phyloP scores from a whole-genome alignment of 2,113 vertebrate species.

The Ptyas mucosa region DNA sequence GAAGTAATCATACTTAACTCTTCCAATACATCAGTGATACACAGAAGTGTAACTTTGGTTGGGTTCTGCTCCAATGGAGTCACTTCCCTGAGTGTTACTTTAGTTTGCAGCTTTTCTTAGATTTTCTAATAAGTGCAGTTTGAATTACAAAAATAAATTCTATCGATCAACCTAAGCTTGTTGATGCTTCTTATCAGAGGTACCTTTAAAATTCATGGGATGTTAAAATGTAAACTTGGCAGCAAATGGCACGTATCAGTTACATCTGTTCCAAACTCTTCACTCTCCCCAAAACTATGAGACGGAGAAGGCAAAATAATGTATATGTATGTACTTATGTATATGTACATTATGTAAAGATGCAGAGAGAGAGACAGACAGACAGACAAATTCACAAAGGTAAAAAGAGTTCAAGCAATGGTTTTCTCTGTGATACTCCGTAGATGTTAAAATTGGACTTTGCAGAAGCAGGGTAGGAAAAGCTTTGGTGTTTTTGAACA shows the following conservation, averaged over 20 bases:
- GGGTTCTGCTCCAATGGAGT: neutral
- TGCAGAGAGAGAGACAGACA: too few species aligned
- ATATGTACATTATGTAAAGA: too few species aligned
- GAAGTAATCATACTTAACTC: neutral
- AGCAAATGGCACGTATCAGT: neutral
- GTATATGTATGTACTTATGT: neutral
- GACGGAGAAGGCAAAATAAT: neutral
- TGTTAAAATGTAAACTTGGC: neutral
- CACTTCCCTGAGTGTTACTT: neutral
- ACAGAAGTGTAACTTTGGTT: neutral
- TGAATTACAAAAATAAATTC: neutral
- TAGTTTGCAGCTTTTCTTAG: neutral
- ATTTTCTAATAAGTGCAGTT: neutral
- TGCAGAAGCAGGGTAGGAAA: neutral
- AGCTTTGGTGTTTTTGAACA: neutral
- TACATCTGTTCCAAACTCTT: neutral
- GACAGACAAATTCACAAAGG: neutral
- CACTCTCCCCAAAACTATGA: neutral
- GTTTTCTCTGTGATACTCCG: neutral
- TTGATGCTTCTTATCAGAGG: neutral
- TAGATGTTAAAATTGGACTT: neutral
- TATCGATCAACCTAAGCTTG: neutral
- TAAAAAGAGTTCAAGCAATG: neutral
- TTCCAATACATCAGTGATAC: neutral
- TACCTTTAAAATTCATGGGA: neutral